phyloP scores from a whole-genome alignment of 2,113 vertebrate genomes.

The Lucifuga dentata region DNA sequence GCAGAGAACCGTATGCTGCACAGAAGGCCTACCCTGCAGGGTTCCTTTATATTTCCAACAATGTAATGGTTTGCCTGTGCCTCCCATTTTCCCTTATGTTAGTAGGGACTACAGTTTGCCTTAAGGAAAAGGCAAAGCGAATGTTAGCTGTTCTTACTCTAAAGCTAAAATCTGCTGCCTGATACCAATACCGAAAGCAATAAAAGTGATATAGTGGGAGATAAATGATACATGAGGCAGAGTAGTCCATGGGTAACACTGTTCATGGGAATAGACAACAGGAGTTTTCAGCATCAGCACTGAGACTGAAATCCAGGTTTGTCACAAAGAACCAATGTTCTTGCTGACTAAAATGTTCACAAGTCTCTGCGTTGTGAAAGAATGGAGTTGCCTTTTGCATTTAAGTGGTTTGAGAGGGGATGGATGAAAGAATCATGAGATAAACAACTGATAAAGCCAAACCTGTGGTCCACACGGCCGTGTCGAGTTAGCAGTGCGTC shows the following conservation, averaged over 20 bases:
- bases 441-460: slow-evolving; percentile 53
- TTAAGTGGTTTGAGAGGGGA: slow-evolving; percentile 70
- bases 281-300: slow-evolving; percentile 46
- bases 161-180: background rate
- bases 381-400: slow-evolving; percentile 64
- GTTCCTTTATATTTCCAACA: slow-evolving; percentile 34
- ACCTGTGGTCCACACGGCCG: slow-evolving; percentile 12
- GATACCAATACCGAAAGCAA: slow-evolving; percentile 15
- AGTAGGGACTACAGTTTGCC: slow-evolving; percentile 11
- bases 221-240: slow-evolving; percentile 66
- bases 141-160: slow-evolving; percentile 1
- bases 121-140: background rate
- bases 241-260: slow-evolving; percentile 15
- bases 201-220: slow-evolving; percentile 28
- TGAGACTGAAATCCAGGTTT: slow-evolving; percentile 26
- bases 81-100: slow-evolving; percentile 16
- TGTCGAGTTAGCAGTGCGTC: slow-evolving; percentile 19
- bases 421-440: slow-evolving; percentile 78
- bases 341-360: slow-evolving; percentile 35
- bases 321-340: slow-evolving; percentile 24
- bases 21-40: slow-evolving; percentile 37
- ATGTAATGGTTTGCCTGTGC: slow-evolving; percentile 14
- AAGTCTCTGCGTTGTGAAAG: slow-evolving; percentile 22
- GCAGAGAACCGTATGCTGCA: slow-evolving; percentile 19
- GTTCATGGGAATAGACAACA: slow-evolving; percentile 41